Base-by-base conservation (phyloP, 2,797 vertebrate genomes). In the Champsocephalus esox region DNA sequence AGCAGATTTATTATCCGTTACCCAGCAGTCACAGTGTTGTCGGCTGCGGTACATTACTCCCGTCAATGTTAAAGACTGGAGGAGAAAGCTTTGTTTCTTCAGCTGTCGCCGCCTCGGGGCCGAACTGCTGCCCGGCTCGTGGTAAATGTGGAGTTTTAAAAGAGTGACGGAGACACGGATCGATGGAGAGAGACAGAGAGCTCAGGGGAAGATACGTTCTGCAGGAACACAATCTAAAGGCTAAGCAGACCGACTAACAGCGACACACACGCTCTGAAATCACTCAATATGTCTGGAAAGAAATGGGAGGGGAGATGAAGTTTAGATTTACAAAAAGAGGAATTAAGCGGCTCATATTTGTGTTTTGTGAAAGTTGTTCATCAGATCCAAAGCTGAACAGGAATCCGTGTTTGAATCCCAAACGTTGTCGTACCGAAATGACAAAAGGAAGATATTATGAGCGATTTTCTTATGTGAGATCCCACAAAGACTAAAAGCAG, bases 61-160 rank as follows among this genome's bases (percentile, higher is more conserved):
- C 66, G 59, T 82, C 71, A 3, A 46, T 55, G 66, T 66, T 68
- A 54, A 60, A 73, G 65, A 70, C 19, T 43, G 66, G 45, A 71
- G 4, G 41, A 59, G 57, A 70, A 24, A 32, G 43, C 46, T 58
- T 34, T 56, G 62, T 73, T 75, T 70, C 21, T 70, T 45, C 16
- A 57, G 45, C 67, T 45, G 66, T 3, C 3, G 9, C 62, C 41
- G 75, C 75, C 67, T 59, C 41, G 0, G 61, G 71, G 49, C 24
- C 70, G 19, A 34, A 51, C 71, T 9, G 50, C 51, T 54, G 63
- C 32, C 50, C 16, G 45, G 16, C 32, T 43, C 3, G 57, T 54
- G 57, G 51, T 70, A 24, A 66, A 24, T 50, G 67, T 13, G 57
- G 32, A 70, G 41, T 32, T 57, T 28, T 77, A n/a, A 70, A 51